Conservation (phyloP, 1,140 invertebrate species). For the Ceratosolen fusciceps region DNA sequence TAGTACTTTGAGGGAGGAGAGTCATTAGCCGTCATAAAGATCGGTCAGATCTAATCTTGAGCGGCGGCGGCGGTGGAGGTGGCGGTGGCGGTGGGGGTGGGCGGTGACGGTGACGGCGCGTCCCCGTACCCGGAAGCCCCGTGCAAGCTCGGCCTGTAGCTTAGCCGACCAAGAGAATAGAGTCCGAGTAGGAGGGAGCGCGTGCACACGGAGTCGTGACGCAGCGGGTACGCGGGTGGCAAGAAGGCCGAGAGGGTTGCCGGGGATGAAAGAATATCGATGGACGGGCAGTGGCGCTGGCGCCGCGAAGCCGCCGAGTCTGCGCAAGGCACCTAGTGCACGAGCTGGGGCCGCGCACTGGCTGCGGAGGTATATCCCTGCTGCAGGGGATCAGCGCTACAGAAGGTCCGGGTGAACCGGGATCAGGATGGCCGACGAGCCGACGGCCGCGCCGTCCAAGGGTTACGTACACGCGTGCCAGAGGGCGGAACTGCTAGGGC, state of each 20-base stretch:
- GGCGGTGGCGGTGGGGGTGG: no score
- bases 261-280: constrained; percentile 20
- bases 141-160: no score
- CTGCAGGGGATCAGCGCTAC: background rate
- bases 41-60: no score
- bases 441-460: constrained; percentile 52
- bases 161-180: background rate
- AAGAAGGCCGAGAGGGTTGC: no score
- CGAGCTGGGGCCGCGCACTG: background rate
- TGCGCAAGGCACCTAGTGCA: constrained; percentile 52
- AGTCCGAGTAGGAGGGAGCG: background rate
- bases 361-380: background rate
- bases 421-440: background rate
- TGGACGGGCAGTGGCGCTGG: background rate
- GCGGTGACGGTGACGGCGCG: no score
- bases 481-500: constrained; percentile 80
- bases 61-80: no score
- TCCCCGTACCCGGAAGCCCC: background rate
- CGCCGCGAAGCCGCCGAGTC: constrained; percentile 41
- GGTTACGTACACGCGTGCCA: constrained; percentile 80
- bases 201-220: background rate
- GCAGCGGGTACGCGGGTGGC: no score
- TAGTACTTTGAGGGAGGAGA: no score
- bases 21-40: no score
- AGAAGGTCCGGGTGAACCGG: background rate